These are phyloP conservation scores for Hanleya hanleyi DNA, from an alignment of 2,888 invertebrate species.

Conservation along the genomic window DNA sequence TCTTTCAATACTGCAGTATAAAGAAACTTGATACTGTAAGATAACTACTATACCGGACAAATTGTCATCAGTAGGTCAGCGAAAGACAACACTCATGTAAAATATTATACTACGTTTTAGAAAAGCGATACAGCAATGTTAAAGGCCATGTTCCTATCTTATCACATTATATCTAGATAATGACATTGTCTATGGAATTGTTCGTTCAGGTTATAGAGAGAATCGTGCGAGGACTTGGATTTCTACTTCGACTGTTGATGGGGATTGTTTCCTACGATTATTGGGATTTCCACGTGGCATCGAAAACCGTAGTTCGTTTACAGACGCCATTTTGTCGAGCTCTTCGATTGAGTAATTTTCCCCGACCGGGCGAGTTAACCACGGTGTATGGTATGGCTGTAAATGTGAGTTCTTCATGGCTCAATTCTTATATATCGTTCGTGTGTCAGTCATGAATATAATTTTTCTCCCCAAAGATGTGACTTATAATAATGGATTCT, in stretches of 20 bases:
- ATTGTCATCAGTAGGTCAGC: too few species aligned
- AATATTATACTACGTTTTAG: too few species aligned
- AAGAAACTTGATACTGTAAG: too few species aligned
- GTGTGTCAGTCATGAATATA: too few species aligned
- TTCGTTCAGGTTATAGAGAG: neutral
- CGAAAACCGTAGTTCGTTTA: neutral
- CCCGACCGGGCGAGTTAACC: neutral
- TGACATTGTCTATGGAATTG: neutral
- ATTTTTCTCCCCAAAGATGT: too few species aligned
- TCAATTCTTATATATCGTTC: neutral
- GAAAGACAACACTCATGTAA: too few species aligned
- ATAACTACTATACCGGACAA: too few species aligned
- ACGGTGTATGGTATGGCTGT: neutral
- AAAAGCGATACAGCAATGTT: too few species aligned
- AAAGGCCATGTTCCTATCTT: too few species aligned
- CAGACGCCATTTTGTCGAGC: neutral
- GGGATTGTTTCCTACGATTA: neutral
- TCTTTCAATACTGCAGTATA: too few species aligned
- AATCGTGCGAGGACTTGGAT: neutral
- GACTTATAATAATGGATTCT: too few species aligned
- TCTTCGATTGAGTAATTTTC: neutral
- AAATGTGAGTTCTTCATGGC: neutral
- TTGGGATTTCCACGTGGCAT: neutral
- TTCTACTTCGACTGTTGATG: neutral
- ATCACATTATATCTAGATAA: too few species aligned